A percentile compares a stretch with the other conserved stretches of the same genome.
These are phyloP conservation scores for Strix occidentalis DNA, from an alignment of 2,797 vertebrate species.

Conservation along the genomic window DNA sequence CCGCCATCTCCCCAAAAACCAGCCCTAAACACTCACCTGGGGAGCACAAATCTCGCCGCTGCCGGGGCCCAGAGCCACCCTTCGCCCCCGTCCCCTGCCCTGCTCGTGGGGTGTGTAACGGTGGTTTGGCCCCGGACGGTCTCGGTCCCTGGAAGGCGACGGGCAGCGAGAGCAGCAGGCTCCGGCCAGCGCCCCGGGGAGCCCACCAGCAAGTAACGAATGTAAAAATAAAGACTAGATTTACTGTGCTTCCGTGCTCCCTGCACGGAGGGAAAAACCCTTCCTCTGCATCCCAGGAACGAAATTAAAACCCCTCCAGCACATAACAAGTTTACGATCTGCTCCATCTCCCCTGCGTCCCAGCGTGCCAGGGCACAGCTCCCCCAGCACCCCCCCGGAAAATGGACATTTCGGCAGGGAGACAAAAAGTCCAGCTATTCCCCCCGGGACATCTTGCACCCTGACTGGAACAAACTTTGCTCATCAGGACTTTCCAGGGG, in stretches of 20 bases:
- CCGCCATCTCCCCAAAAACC: fast-evolving
- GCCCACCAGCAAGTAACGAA: background rate
- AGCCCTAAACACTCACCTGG: background rate
- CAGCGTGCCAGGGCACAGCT: background rate
- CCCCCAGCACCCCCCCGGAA: background rate
- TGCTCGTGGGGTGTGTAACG: background rate
- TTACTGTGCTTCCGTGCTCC: background rate
- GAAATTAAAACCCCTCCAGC: background rate
- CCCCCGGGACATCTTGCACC: background rate
- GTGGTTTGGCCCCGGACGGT: background rate
- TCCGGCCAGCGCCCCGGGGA: background rate
- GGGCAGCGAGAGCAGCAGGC: background rate
- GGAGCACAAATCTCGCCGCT: background rate
- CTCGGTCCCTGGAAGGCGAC: background rate
- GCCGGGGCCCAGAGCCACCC: background rate
- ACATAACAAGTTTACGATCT: background rate
- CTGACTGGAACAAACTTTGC: background rate
- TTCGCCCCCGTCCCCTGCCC: background rate
- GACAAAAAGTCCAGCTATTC: slow-evolving; percentile 36
- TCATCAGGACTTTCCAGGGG: background rate
- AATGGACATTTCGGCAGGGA: background rate
- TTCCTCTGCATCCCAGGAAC: background rate
- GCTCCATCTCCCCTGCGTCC: background rate
- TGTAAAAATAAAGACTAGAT: slow-evolving; percentile 50
- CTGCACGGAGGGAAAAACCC: background rate